phyloP scores from a whole-genome alignment of 2,888 invertebrate genomes.

The Spicauda simplicius region DNA sequence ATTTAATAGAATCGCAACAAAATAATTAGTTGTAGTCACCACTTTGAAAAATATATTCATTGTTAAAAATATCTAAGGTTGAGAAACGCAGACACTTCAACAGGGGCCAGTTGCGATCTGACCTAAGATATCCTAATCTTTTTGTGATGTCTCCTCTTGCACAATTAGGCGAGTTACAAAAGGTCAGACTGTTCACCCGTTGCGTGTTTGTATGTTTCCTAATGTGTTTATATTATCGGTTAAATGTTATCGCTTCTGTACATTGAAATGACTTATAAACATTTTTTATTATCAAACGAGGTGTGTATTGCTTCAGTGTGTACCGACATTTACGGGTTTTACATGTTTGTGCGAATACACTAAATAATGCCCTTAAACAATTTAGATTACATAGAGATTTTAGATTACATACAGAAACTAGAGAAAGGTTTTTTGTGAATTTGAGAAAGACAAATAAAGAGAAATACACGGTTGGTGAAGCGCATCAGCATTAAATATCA shows the following conservation, averaged over 20 bases:
- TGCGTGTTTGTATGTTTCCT: constrained; percentile 13
- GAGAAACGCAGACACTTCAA: constrained; percentile 2
- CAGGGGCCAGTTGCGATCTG: neutral
- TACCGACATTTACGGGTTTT: too few relatives aligned
- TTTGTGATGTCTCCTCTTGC: constrained; percentile 18
- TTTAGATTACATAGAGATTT: too few relatives aligned
- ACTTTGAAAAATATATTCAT: neutral
- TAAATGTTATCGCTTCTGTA: neutral
- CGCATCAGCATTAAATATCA: too few relatives aligned
- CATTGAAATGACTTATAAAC: neutral
- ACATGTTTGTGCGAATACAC: too few relatives aligned
- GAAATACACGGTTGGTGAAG: too few relatives aligned
- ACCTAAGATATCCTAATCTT: constrained; percentile 26
- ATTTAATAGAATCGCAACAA: too few relatives aligned
- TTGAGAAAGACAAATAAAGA: too few relatives aligned
- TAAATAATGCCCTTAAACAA: too few relatives aligned
- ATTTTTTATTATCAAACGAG: neutral
- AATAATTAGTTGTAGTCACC: too few relatives aligned
- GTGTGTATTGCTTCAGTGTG: neutral
- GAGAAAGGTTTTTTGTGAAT: too few relatives aligned
- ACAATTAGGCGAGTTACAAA: constrained; percentile 10
- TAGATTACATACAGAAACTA: too few relatives aligned
- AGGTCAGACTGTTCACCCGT: constrained; percentile 17
- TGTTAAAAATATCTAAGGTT: neutral
- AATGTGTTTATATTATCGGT: neutral